A percentile compares a stretch with the other conserved stretches of the same genome.
Conservation (phyloP, 2,888 invertebrate genomes). For the Cryptophagus acutangulus region DNA sequence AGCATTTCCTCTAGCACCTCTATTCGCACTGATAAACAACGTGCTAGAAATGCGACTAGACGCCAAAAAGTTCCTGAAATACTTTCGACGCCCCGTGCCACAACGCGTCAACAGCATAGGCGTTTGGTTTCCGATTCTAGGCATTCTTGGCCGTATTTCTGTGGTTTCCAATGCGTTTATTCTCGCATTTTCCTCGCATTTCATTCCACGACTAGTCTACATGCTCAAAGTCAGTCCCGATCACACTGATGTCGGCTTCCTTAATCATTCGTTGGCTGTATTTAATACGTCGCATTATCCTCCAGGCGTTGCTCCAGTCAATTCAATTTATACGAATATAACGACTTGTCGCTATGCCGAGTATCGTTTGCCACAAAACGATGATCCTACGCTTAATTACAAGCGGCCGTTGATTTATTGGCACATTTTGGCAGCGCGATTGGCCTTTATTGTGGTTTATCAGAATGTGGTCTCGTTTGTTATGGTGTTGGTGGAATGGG, state of each 20-base stretch:
- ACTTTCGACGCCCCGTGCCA: slow-evolving; percentile 69
- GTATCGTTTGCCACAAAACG: slow-evolving; percentile 58
- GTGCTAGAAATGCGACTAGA: slow-evolving; percentile 78
- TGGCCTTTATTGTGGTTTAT: slow-evolving; percentile 72
- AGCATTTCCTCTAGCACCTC: slow-evolving; percentile 79
- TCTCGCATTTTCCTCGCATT: slow-evolving; percentile 80
- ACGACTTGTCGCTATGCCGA: slow-evolving; percentile 61
- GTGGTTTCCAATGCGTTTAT: slow-evolving; percentile 71
- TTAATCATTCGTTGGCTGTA: slow-evolving; percentile 64
- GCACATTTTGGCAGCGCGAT: slow-evolving; percentile 66
- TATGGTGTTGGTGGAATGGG: slow-evolving; percentile 68
- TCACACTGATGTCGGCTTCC: slow-evolving; percentile 56
- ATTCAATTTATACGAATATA: slow-evolving; percentile 32
- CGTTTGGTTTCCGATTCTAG: slow-evolving; percentile 72
- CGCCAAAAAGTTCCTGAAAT: slow-evolving; percentile 74
- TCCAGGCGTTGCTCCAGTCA: slow-evolving; percentile 40
- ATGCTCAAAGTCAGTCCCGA: slow-evolving; percentile 50
- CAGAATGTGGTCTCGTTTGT: slow-evolving; percentile 73
- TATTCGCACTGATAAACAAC: slow-evolving; percentile 78
- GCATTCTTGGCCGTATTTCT: slow-evolving; percentile 67
- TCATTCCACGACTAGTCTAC: slow-evolving; percentile 75
- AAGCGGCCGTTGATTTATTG: slow-evolving; percentile 65
- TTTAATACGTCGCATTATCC: slow-evolving; percentile 62
- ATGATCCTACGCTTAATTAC: slow-evolving; percentile 49
- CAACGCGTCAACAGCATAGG: slow-evolving; percentile 72